phyloP scores from a whole-genome alignment of 2,113 vertebrate genomes.

The Prochilodus magdalenae region DNA sequence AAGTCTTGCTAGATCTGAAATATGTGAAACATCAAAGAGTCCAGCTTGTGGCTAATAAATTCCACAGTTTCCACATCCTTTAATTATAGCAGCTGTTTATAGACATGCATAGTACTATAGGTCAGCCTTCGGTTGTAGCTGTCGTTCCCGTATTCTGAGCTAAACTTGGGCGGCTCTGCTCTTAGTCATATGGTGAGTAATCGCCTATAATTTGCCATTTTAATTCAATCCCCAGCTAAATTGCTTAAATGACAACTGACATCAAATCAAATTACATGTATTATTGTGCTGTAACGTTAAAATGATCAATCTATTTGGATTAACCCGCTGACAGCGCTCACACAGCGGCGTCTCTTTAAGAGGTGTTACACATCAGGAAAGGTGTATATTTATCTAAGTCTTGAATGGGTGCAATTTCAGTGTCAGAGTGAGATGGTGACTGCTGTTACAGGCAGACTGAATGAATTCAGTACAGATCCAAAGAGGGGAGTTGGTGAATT shows the following conservation, averaged over 20 bases:
- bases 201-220: background rate
- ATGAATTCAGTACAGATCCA: conserved; percentile 15
- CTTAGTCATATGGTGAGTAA: background rate
- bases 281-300: background rate
- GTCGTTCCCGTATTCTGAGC: too few species aligned
- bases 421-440: background rate
- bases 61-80: background rate
- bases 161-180: background rate
- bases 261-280: background rate
- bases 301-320: background rate
- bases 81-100: background rate
- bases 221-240: background rate
- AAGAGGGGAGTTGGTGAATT: conserved; percentile 6
- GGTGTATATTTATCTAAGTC: background rate
- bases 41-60: background rate
- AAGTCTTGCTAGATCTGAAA: background rate
- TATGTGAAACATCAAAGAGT: background rate
- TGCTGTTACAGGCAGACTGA: conserved; percentile 8
- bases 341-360: background rate
- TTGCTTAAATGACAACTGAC: background rate
- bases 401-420: conserved; percentile 6
- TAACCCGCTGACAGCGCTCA: background rate
- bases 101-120: background rate
- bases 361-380: background rate
- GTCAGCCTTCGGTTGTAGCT: background rate